A percentile compares a stretch with the other conserved stretches of the same genome.
phyloP scores from a whole-genome alignment of 1,140 invertebrate genomes.

The Neocloeon triangulifer region DNA sequence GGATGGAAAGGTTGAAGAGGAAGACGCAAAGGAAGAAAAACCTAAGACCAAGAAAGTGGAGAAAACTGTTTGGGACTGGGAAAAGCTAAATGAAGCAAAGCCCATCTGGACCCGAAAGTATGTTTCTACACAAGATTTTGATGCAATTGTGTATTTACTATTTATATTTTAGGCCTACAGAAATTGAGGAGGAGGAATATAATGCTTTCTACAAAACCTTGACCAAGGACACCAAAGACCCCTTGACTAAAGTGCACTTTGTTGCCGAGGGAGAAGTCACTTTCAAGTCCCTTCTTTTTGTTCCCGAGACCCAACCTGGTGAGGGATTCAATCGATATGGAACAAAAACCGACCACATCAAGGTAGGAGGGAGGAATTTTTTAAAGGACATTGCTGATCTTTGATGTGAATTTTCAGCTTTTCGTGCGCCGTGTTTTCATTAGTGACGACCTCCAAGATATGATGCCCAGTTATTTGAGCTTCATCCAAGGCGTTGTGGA shows the following conservation, averaged over 20 bases:
- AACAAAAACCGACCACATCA: slow-evolving; percentile 84
- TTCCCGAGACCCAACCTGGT: slow-evolving; percentile 70
- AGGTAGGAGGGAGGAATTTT: slow-evolving; percentile 23
- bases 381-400: no score
- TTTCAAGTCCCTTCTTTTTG: slow-evolving; percentile 88
- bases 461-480: slow-evolving; percentile 94
- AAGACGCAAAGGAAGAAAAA: slow-evolving; percentile 45
- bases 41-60: slow-evolving; percentile 83
- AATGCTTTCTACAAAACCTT: slow-evolving; percentile 84
- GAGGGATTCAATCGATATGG: slow-evolving; percentile 92
- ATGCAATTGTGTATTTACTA: slow-evolving; percentile 1
- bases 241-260: slow-evolving; percentile 82
- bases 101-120: slow-evolving; percentile 91
- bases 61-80: slow-evolving; percentile 98
- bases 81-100: slow-evolving; percentile 85
- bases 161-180: slow-evolving; percentile 30
- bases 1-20: slow-evolving; percentile 36
- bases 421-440: slow-evolving; percentile 97
- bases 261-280: slow-evolving; percentile 96
- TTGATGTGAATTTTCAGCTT: slow-evolving; percentile 23
- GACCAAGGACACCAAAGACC: slow-evolving; percentile 74
- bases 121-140: slow-evolving; percentile 11
- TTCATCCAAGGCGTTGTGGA: slow-evolving; percentile 95
- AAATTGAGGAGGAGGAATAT: slow-evolving; percentile 77
- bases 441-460: slow-evolving; percentile 97